A percentile compares a stretch with the other conserved stretches of the same genome.
These are phyloP conservation scores for Macrobrachium rosenbergii DNA, from an alignment of 1,140 invertebrate species.

Conservation along the genomic window DNA sequence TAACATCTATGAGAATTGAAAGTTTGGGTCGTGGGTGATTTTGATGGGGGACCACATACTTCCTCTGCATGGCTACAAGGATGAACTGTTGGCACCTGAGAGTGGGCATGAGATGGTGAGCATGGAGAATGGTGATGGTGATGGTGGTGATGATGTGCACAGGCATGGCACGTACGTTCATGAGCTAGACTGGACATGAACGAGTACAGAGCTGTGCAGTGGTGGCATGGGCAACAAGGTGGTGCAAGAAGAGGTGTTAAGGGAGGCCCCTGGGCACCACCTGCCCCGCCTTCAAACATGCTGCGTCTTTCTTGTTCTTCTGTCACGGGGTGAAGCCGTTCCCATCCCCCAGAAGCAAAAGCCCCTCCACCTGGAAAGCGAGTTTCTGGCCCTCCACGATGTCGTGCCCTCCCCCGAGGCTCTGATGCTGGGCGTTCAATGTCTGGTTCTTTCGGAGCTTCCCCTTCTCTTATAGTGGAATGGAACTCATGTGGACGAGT, in stretches of 20 bases:
- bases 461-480: slow-evolving; percentile 8
- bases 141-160: slow-evolving; percentile 34
- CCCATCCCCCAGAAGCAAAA: neutral
- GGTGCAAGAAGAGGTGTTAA: neutral
- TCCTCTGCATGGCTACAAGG: neutral
- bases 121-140: slow-evolving; percentile 13
- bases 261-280: neutral
- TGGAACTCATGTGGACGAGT: slow-evolving; percentile 61
- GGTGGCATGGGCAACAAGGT: slow-evolving; percentile 47
- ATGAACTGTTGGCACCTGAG: neutral
- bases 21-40: slow-evolving; percentile 42
- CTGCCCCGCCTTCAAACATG: neutral
- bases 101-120: neutral
- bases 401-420: slow-evolving; percentile 33
- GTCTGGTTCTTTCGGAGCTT: neutral
- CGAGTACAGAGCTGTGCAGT: slow-evolving; percentile 48
- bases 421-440: neutral
- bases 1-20: slow-evolving; percentile 53
- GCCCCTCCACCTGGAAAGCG: neutral
- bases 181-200: slow-evolving; percentile 40
- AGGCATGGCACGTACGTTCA: slow-evolving; percentile 31
- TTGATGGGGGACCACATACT: neutral
- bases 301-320: neutral
- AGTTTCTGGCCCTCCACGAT: neutral
- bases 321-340: neutral